Conservation (phyloP, 2,113 vertebrate species). For the Bos javanicus region DNA sequence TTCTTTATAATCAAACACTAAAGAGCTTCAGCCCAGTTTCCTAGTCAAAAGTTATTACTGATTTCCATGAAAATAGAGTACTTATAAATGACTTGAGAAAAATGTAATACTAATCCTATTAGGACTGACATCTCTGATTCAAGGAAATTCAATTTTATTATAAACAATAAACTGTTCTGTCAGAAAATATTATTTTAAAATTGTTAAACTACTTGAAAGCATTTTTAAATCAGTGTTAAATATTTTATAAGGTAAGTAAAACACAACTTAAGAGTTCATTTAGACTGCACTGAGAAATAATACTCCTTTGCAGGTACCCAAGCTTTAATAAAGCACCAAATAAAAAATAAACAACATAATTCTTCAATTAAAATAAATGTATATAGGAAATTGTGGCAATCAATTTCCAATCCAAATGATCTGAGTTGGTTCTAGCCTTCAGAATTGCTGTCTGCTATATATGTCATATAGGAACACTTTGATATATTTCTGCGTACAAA, state of each 20-base stretch:
- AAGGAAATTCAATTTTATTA: not conserved
- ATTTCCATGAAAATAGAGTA: constrained; percentile 20
- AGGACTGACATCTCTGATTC: not conserved
- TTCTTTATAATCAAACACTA: not conserved
- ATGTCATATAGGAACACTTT: not conserved
- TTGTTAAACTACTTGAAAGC: not conserved
- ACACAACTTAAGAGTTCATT: not conserved
- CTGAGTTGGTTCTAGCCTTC: not conserved
- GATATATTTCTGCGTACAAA: not conserved
- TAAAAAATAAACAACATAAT: not conserved
- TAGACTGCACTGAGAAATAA: not conserved
- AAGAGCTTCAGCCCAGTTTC: not conserved
- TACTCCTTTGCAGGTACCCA: not conserved
- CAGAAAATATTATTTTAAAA: not conserved
- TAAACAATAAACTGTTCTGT: not conserved
- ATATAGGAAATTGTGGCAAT: not conserved
- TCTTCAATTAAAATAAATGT: not conserved
- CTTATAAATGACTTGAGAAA: not conserved
- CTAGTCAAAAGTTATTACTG: not conserved
- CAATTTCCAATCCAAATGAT: not conserved
- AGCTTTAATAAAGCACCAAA: not conserved
- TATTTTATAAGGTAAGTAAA: not conserved
- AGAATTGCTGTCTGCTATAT: not conserved
- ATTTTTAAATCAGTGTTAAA: constrained; percentile 5
- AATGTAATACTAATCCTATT: not conserved